These are phyloP conservation scores for Teleogryllus oceanicus DNA, from an alignment of 2,888 invertebrate genomes.

Conservation along the genomic window DNA sequence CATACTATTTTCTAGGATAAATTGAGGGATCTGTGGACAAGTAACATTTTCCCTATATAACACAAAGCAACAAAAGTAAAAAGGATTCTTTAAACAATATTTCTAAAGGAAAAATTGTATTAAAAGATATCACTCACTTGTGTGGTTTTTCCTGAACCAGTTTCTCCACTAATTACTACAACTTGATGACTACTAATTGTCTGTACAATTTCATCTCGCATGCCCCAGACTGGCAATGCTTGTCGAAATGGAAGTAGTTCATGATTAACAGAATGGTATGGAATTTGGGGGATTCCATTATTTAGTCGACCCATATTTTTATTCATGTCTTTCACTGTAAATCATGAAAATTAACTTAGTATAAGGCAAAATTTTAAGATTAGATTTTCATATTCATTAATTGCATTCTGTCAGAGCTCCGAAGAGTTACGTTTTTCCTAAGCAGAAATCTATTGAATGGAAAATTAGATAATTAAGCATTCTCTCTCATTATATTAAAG, in stretches of 20 bases:
- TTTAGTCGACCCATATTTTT: slow-evolving; percentile 63
- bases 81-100: not conserved
- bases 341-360: too few species aligned
- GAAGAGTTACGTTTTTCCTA: too few species aligned
- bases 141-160: slow-evolving; percentile 93
- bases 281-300: slow-evolving; percentile 64
- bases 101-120: not conserved
- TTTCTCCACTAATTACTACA: slow-evolving; percentile 68
- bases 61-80: not conserved
- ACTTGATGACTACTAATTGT: slow-evolving; percentile 65
- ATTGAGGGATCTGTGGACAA: slow-evolving; percentile 71
- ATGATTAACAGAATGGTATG: slow-evolving; percentile 53
- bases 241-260: slow-evolving; percentile 59
- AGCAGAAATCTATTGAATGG: too few species aligned
- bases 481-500: too few species aligned
- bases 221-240: slow-evolving; percentile 66
- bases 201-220: slow-evolving; percentile 63
- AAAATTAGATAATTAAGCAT: too few species aligned
- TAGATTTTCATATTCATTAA: too few species aligned
- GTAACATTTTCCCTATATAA: not conserved
- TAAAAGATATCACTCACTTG: slow-evolving; percentile 54
- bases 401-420: too few species aligned
- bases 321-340: slow-evolving; percentile 48
- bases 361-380: too few species aligned
- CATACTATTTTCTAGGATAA: slow-evolving; percentile 73